Base-by-base conservation (phyloP, 2,113 vertebrate genomes). In the Rhipidura dahli region DNA sequence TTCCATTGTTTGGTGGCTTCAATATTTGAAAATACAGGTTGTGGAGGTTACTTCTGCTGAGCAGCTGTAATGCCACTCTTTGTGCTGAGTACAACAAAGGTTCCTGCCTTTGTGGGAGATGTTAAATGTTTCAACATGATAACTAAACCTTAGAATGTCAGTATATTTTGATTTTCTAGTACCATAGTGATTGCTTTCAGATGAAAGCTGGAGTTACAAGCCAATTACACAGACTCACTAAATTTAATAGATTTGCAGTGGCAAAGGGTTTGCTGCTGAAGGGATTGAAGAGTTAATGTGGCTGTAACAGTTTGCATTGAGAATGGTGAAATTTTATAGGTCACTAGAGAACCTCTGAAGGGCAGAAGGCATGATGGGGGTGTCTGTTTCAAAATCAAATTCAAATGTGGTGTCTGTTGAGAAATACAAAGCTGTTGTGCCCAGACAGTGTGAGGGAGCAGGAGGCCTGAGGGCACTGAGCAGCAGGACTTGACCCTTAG, bases 391-490 rank as follows among this genome's bases (percentile, higher is more conserved):
- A 49, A 80, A 77, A 30, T 35, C 40, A 0, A n/a, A n/a, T n/a
- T n/a, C n/a, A n/a, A n/a, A n/a, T 26, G 33, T 22, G 31, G 66
- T 65, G 24, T 64, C 61, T 76, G 2, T 65, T 80, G 88, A 61
- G 87, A 93, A 79, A 70, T 4, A 9, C 37, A 26, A 20, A 19
- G 17, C 70, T 33, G 40, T 22, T 28, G 60, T 3, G 1, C 15
- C 5, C n/a, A 31, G 57, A 19, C 5, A 3, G 13, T 9, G 9
- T 0, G 6, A 33, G 40, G 4, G 35, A 59, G 61, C 49, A 44
- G 68, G 15, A 37, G 0, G 7, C 28, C 31, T 71, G 35, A 16
- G 65, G 30, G 47, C 47, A 3, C 24, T 15, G 51, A 61, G 28
- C 63, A 50, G 44, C 30, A 30, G 24, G 23, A 19, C 50, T 54